Evolutionary conservation across 2,113 vertebrate genomes (phyloP).

Genomic region (Rhynchomys soricoides): DNA sequence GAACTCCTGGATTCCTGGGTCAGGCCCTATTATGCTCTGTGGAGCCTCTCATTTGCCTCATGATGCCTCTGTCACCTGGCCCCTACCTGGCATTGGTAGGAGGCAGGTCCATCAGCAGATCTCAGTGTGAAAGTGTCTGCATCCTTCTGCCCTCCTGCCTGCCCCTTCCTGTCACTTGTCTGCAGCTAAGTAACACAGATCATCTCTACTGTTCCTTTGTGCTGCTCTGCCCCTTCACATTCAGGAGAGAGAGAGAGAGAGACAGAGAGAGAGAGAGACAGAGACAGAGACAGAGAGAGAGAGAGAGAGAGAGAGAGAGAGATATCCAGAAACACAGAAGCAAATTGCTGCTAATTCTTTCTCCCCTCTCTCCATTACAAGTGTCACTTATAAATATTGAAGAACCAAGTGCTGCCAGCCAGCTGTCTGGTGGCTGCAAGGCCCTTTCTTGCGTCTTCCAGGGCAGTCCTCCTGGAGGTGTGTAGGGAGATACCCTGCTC

Average conservation of each 20-base stretch:
- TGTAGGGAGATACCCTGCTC: background rate
- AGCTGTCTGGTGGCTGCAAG: background rate
- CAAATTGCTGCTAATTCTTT: slow-evolving; percentile 60
- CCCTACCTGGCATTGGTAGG: background rate
- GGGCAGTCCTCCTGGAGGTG: background rate
- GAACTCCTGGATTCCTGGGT: accelerated
- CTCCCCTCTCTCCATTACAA: slow-evolving; percentile 40
- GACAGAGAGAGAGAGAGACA: background rate
- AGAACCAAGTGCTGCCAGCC: background rate
- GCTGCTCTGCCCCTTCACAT: background rate
- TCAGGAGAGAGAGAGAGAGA: background rate
- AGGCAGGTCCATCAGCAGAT: background rate
- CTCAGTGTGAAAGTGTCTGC: background rate
- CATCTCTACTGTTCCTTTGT: background rate
- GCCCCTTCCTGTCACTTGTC: background rate
- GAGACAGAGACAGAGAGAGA: background rate
- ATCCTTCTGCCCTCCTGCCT: background rate
- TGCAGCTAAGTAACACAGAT: background rate
- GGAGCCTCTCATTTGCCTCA: accelerated
- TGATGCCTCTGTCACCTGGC: too few relatives aligned
- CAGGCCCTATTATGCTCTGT: accelerated
- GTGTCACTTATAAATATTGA: slow-evolving; percentile 61
- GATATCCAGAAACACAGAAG: slow-evolving; percentile 10
- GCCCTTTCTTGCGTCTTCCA: background rate
- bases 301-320: background rate